Evolutionary conservation across 2,888 invertebrate genomes (phyloP).

Genomic region (Pyrochroa serraticornis): DNA sequence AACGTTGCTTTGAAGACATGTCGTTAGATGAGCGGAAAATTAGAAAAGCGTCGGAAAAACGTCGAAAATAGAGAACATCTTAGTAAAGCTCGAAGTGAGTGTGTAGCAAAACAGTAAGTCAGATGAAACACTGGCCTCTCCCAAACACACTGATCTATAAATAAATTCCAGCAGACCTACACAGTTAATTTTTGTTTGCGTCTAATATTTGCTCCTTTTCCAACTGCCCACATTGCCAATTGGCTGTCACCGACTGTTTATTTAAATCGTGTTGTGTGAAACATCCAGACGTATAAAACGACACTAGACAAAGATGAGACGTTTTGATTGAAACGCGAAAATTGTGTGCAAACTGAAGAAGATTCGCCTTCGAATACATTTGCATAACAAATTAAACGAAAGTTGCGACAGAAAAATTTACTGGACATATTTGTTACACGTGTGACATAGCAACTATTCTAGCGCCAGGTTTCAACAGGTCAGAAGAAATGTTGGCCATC

Average conservation of each 20-base stretch:
- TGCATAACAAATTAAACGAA: too few species aligned
- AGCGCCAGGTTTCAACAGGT: too few species aligned
- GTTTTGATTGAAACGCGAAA: neutral
- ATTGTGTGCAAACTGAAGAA: neutral
- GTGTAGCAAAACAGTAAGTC: neutral
- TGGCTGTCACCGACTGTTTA: conserved; percentile 18
- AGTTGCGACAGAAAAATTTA: too few species aligned
- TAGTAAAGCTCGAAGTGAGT: neutral
- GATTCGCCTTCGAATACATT: neutral
- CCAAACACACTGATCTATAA: conserved; percentile 52
- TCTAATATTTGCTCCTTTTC: conserved; percentile 40
- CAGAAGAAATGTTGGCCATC: too few species aligned
- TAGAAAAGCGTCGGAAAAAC: neutral
- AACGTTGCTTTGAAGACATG: too few species aligned
- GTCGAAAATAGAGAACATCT: too few species aligned
- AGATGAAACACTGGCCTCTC: conserved; percentile 38
- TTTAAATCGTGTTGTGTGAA: neutral
- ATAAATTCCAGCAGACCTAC: conserved; percentile 55
- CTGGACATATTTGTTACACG: too few species aligned
- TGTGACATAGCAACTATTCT: too few species aligned
- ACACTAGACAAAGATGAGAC: neutral
- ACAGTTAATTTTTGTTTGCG: conserved; percentile 49
- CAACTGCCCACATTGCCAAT: conserved; percentile 41
- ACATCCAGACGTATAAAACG: too few species aligned
- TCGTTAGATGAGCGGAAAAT: neutral